Percentiles rank a stretch among this genome's conserved stretches.
phyloP scores from a whole-genome alignment of 2,113 vertebrate species.

The Sinocyclocheilus anophthalmus region DNA sequence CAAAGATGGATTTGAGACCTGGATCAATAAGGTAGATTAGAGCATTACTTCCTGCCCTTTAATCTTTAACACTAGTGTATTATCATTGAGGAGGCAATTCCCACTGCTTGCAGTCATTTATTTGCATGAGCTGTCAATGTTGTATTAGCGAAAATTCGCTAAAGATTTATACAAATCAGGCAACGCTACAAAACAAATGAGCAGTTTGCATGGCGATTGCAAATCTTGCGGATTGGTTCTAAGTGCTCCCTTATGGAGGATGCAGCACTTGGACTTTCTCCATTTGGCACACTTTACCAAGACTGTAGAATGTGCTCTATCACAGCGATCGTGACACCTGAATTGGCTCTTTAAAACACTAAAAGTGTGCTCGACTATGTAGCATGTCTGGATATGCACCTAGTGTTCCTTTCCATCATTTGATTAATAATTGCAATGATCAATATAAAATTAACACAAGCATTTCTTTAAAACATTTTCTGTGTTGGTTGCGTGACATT shows the following conservation, averaged over 20 bases:
- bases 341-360: not conserved
- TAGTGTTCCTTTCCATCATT: not conserved
- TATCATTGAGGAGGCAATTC: not conserved
- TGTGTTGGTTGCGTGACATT: not conserved
- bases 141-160: not conserved
- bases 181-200: not conserved
- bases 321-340: not conserved
- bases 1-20: constrained; percentile 76
- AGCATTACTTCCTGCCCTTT: constrained; percentile 4
- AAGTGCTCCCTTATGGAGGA: not conserved
- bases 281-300: not conserved
- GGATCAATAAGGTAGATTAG: constrained; percentile 82
- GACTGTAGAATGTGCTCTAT: not conserved
- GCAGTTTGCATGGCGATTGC: not conserved
- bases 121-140: not conserved
- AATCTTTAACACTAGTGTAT: not conserved
- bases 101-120: not conserved
- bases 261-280: not conserved
- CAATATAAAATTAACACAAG: not conserved
- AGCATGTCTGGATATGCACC: not conserved
- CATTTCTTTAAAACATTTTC: not conserved
- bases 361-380: not conserved
- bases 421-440: not conserved
- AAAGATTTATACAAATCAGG: not conserved
- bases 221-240: not conserved